phyloP scores from a whole-genome alignment of 2,113 vertebrate genomes.

The Oceanodroma tethys region DNA sequence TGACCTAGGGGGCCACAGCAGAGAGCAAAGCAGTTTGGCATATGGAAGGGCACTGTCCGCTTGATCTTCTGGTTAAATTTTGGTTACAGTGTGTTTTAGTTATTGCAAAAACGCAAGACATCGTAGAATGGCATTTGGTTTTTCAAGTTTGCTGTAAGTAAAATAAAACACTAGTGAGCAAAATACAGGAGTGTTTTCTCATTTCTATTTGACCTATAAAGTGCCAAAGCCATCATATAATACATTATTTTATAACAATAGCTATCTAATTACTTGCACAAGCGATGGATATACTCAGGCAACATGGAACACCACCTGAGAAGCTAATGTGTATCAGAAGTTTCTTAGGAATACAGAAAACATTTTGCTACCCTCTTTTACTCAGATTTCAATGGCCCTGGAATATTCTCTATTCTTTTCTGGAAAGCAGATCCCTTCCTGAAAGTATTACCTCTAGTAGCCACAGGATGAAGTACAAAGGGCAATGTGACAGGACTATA shows the following conservation, averaged over 20 bases:
- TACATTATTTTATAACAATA: background rate
- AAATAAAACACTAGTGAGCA: background rate
- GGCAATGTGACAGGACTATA: accelerated
- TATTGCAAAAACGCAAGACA: background rate
- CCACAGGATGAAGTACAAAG: background rate
- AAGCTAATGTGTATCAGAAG: background rate
- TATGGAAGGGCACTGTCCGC: background rate
- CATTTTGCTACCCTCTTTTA: background rate
- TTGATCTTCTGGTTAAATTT: background rate
- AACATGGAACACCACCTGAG: background rate
- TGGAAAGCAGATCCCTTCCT: background rate
- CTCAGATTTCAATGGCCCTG: background rate
- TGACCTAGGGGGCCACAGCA: background rate
- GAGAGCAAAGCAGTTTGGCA: background rate
- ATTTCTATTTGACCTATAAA: background rate
- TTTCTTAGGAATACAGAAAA: background rate
- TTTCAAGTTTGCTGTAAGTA: background rate
- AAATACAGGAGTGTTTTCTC: background rate
- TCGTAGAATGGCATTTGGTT: background rate
- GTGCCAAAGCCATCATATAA: background rate
- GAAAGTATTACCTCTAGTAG: background rate
- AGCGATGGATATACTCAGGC: background rate
- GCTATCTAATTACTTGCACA: background rate
- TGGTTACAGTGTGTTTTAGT: background rate
- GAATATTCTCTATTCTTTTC: background rate